Percentiles rank a stretch among this genome's conserved stretches.
Conservation (phyloP, 2,113 vertebrate species). For the Psettodes erumei region DNA sequence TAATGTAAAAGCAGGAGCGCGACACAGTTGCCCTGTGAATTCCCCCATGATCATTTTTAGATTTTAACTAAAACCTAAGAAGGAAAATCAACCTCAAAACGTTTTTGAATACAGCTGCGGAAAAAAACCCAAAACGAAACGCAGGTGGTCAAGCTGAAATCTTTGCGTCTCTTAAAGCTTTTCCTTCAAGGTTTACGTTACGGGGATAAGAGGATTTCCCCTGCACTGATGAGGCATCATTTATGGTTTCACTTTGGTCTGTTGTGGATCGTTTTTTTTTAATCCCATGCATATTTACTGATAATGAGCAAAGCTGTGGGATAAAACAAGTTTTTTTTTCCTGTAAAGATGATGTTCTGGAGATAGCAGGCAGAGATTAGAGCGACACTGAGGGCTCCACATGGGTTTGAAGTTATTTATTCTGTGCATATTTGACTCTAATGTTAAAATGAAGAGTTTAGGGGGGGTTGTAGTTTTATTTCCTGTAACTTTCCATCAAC, state of each 20-base stretch:
- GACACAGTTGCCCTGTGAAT: slow-evolving; percentile 6
- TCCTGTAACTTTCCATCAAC: neutral
- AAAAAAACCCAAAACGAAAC: too few relatives aligned
- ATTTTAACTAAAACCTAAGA: slow-evolving; percentile 2
- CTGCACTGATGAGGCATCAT: neutral
- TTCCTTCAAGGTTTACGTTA: neutral
- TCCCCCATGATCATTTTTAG: neutral
- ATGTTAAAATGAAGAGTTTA: neutral
- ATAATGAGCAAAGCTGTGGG: neutral
- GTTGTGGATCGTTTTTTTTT: neutral
- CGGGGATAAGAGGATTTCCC: neutral
- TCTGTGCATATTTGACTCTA: neutral
- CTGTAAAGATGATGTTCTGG: neutral
- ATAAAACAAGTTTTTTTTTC: neutral
- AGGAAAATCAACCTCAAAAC: neutral
- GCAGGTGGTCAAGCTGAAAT: neutral
- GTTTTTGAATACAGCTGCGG: neutral
- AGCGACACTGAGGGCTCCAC: neutral
- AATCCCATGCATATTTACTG: too few relatives aligned
- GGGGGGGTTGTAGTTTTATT: neutral
- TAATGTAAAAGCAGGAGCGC: slow-evolving; percentile 9
- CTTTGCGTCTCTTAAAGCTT: neutral
- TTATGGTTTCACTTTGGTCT: neutral
- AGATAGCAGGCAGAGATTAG: neutral
- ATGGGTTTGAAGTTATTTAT: neutral